Conservation (phyloP, 1,140 invertebrate genomes). For the Drosophila saltans region DNA sequence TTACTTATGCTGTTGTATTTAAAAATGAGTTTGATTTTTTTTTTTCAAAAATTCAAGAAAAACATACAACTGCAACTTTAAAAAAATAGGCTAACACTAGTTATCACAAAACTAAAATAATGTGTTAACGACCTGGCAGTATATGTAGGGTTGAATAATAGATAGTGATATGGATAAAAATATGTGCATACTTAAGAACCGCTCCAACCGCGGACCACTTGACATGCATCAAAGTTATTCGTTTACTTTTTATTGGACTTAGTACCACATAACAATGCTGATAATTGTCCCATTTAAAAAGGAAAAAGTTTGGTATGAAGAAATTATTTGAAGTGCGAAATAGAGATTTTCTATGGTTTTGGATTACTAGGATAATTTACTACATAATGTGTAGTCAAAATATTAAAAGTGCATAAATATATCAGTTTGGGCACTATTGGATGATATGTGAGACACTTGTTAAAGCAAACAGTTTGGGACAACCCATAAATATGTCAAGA, state of each 20-base stretch:
- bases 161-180: conserved; percentile 50
- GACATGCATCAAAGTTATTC: conserved; percentile 35
- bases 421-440: conserved; percentile 39
- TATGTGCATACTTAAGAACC: background rate
- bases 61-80: background rate
- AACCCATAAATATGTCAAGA: conserved; percentile 76
- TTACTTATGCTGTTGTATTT: background rate
- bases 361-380: conserved; percentile 51
- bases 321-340: conserved; percentile 47
- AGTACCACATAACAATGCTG: conserved; percentile 75
- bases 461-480: conserved; percentile 58
- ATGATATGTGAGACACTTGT: conserved; percentile 64
- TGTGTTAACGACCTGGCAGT: conserved; percentile 60
- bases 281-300: conserved; percentile 55
- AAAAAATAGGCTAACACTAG: background rate
- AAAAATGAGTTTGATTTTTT: background rate
- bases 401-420: conserved; percentile 79
- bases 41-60: background rate
- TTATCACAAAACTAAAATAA: background rate
- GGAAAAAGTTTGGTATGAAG: conserved; percentile 37
- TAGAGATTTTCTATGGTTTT: conserved; percentile 33
- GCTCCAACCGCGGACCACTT: conserved; percentile 54
- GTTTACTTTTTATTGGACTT: conserved; percentile 51
- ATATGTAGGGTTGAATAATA: conserved; percentile 47
- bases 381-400: conserved; percentile 43